These are phyloP conservation scores for Ophioderma brevispina DNA, from an alignment of 35 echinoderm and acorn worm species.

Conservation along the genomic window DNA sequence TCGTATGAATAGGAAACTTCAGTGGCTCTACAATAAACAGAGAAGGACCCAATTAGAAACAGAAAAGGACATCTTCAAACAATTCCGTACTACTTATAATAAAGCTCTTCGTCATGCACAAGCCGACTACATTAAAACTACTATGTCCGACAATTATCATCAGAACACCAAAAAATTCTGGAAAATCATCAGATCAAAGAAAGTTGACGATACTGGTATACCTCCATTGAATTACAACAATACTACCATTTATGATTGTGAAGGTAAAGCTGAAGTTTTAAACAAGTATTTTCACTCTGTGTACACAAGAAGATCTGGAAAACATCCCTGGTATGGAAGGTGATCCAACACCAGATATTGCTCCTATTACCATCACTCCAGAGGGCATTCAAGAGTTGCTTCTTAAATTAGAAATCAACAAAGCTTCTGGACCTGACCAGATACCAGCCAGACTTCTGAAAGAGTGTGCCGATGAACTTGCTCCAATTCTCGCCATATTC, in stretches of 20 bases:
- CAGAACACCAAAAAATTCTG: constrained; percentile 5
- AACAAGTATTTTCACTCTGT: neutral
- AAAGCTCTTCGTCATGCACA: neutral
- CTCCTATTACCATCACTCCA: neutral
- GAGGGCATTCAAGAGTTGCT: neutral
- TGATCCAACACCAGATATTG: neutral
- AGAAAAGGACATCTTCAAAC: neutral
- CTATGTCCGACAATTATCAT: neutral
- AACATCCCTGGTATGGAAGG: neutral
- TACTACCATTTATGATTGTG: neutral
- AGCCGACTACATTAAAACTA: neutral
- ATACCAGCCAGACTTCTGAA: neutral
- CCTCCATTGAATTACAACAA: neutral
- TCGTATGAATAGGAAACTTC: neutral
- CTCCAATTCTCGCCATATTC: neutral
- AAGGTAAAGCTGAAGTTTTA: neutral
- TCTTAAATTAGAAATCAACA: neutral
- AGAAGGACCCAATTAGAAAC: neutral
- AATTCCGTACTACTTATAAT: neutral
- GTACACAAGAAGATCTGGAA: neutral
- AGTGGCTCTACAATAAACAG: neutral
- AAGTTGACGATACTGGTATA: neutral
- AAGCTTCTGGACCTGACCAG: neutral
- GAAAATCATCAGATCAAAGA: neutral
- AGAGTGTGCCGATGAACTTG: neutral